Evolutionary conservation across 1,140 invertebrate species (phyloP), one percentile per base, ranked within the genome.

Genomic region (Oryzaephilus surinamensis): DNA sequence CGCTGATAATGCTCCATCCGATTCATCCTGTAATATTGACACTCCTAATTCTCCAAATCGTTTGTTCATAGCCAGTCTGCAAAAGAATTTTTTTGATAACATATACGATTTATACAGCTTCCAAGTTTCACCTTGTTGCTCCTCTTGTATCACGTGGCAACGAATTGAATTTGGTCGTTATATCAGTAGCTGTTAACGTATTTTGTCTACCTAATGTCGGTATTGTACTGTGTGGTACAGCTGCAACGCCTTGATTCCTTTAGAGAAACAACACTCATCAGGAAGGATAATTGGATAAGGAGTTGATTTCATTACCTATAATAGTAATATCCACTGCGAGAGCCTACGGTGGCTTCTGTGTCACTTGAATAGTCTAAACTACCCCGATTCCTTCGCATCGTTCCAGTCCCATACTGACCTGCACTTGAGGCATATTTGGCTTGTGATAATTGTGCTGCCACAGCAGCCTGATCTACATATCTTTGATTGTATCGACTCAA

Each of bases 361-460:
- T 97, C 93, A 10, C 91, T 95, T 19, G 86, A 87, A 60, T 91
- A 92, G 63, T 91, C 88, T 45, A 91, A 66, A 28, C 81, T 79
- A 14, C 76, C 70, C 42, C 83, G 68, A 48, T 83, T 78, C 43
- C 83, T 69, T 56, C 81, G 72, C 74, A 17, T 65, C 62, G 26
- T 63, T 65, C 19, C 19, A 21, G 41, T 46, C 15, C 48, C 45
- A 39, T 57, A 52, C 43, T 58, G 49, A 43, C 41, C 29, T 30
- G 41, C 42, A 2, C 34, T 30, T 1, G 52, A 32, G 14, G 43
- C 49, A 32, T 58, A 60, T 42, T 57, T 70, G 49, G 48, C 63
- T 55, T 50, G 64, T 45, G 29, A 62, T 44, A 58, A 60, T 41
- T 51, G 65, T 40, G 46, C 71, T 45, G 57, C 67, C 28, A 65